A percentile compares a stretch with the other conserved stretches of the same genome.
phyloP scores from a whole-genome alignment of 2,113 vertebrate species.

The Petrocephalus zakoni region DNA sequence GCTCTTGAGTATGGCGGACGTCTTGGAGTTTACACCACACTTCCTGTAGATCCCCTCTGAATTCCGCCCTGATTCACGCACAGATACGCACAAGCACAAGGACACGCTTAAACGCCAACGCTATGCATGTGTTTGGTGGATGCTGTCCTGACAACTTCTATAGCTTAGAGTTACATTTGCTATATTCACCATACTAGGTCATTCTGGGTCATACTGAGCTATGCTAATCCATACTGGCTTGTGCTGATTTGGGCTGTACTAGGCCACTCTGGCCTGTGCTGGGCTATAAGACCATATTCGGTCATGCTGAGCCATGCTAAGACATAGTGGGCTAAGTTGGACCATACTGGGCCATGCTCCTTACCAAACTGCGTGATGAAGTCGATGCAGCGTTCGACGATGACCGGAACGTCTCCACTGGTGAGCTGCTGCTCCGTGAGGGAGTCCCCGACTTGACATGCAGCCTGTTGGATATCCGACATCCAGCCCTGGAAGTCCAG shows the following conservation, averaged over 20 bases:
- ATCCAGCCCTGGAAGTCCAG: constrained; percentile 70
- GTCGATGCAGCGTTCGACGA: constrained; percentile 67
- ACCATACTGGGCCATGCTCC: not conserved
- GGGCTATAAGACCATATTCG: not conserved
- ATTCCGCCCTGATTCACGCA: constrained; percentile 56
- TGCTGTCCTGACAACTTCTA: not conserved
- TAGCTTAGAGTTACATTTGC: not conserved
- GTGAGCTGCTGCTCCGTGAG: constrained; percentile 69
- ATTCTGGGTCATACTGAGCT: not conserved
- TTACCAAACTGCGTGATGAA: constrained; percentile 69
- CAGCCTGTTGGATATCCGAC: constrained; percentile 63
- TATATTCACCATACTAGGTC: not conserved
- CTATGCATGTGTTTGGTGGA: not conserved
- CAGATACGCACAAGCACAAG: not conserved
- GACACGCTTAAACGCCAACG: not conserved
- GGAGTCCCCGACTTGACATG: constrained; percentile 55
- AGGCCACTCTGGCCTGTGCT: not conserved
- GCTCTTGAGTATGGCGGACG: constrained; percentile 58
- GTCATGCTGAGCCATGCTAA: not conserved
- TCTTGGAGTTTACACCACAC: constrained; percentile 71
- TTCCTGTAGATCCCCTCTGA: constrained; percentile 75
- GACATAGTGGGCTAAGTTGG: not conserved
- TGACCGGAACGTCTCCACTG: constrained; percentile 55
- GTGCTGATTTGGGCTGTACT: not conserved
- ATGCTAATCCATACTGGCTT: not conserved